These are phyloP conservation scores for Cryptocephalus primarius DNA, from an alignment of 2,888 invertebrate species.

Conservation along the genomic window DNA sequence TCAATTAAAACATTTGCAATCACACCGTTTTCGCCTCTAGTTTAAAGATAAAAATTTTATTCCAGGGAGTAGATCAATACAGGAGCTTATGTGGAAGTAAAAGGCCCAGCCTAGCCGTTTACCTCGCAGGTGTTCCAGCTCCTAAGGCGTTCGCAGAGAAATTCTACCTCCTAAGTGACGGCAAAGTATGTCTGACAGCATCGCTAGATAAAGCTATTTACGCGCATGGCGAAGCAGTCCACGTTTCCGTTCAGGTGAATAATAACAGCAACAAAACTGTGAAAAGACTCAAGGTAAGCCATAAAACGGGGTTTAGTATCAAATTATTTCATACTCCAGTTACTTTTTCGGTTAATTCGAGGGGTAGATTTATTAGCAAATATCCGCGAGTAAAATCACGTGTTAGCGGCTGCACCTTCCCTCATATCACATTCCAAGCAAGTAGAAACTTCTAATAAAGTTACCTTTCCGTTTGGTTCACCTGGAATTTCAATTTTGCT, in stretches of 20 bases:
- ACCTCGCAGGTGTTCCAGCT: conserved; percentile 41
- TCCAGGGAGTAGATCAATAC: conserved; percentile 15
- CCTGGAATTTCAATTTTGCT: no score
- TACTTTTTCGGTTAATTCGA: no score
- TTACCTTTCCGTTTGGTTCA: no score
- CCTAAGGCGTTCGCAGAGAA: conserved; percentile 67
- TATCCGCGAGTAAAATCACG: no score
- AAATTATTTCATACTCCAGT: no score
- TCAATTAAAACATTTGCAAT: no score
- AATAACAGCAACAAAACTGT: conserved; percentile 81
- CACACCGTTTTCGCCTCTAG: no score
- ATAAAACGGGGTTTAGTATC: background rate
- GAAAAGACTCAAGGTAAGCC: conserved; percentile 64
- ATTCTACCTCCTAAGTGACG: conserved; percentile 77
- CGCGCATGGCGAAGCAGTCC: conserved; percentile 70
- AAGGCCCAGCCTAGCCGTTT: conserved; percentile 29
- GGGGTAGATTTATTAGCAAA: no score
- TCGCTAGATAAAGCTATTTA: conserved; percentile 73
- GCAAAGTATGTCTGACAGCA: conserved; percentile 68
- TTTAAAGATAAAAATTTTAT: no score
- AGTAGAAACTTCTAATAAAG: no score
- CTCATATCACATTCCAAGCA: no score
- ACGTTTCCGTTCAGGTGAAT: conserved; percentile 60
- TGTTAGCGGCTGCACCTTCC: no score
- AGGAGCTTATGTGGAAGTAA: conserved; percentile 29